Percentiles rank a stretch among this genome's conserved stretches.
These are phyloP conservation scores for Hetaerina americana DNA, from an alignment of 1,140 invertebrate species.

Conservation along the genomic window DNA sequence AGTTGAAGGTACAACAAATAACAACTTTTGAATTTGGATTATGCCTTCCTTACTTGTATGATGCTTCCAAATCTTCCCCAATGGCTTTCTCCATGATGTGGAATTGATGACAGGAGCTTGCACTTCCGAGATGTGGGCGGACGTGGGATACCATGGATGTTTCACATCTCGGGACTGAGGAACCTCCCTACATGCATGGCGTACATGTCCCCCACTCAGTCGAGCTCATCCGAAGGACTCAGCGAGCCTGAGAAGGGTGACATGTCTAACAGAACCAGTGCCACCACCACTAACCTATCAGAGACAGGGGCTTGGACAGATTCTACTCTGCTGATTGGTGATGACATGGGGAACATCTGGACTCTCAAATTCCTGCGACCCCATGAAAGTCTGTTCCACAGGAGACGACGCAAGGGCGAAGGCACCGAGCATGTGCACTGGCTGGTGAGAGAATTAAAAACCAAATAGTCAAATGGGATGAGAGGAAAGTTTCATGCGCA, in stretches of 20 bases:
- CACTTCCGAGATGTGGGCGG: neutral
- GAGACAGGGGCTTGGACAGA: neutral
- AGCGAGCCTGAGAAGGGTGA: neutral
- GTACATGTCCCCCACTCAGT: no score
- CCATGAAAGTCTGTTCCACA: neutral
- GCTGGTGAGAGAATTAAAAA: neutral
- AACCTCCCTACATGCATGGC: neutral
- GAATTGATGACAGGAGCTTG: neutral
- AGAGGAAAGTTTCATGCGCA: no score
- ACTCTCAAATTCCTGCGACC: neutral
- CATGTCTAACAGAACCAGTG: neutral
- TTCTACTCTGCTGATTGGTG: neutral
- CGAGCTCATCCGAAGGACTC: neutral
- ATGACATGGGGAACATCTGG: neutral
- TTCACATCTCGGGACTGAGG: neutral
- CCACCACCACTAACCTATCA: neutral
- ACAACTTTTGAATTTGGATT: no score
- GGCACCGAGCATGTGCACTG: neutral
- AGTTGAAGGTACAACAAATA: neutral
- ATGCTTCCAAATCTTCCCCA: no score
- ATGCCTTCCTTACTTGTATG: neutral
- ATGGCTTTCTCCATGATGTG: neutral
- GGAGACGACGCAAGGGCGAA: neutral
- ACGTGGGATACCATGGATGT: neutral
- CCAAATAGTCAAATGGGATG: no score